Percentiles rank a stretch among this genome's conserved stretches.
Evolutionary conservation across 2,113 vertebrate species (phyloP).

Genomic region (Bucco capensis): DNA sequence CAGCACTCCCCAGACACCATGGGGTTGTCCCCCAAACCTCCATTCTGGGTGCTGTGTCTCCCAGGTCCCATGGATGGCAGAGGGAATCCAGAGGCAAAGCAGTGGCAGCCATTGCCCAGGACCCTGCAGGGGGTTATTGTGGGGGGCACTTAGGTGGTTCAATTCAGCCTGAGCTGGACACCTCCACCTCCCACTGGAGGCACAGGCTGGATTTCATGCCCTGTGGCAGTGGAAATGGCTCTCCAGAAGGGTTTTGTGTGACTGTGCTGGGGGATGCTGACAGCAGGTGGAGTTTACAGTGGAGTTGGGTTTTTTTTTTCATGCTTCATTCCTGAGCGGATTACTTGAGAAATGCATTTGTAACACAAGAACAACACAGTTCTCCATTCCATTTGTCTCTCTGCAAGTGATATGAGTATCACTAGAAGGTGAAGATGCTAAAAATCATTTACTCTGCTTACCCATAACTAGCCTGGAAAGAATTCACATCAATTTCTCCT

Average conservation of each 20-base stretch:
- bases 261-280: neutral
- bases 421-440: neutral
- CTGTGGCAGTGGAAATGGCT: neutral
- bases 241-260: no score
- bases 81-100: neutral
- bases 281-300: neutral
- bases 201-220: neutral
- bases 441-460: neutral
- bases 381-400: neutral
- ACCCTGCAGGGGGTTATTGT: neutral
- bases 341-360: neutral
- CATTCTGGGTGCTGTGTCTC: neutral
- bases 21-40: neutral
- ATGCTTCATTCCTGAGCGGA: accelerated
- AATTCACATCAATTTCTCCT: neutral
- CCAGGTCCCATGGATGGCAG: accelerated
- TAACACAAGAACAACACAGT: neutral
- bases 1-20: no score
- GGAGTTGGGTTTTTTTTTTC: neutral
- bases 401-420: neutral
- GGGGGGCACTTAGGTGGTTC: neutral
- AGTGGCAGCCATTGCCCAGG: neutral
- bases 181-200: accelerated
- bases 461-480: neutral
- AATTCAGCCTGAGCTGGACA: neutral